phyloP scores from a whole-genome alignment of 2,113 vertebrate species.

The Barbus barbus region DNA sequence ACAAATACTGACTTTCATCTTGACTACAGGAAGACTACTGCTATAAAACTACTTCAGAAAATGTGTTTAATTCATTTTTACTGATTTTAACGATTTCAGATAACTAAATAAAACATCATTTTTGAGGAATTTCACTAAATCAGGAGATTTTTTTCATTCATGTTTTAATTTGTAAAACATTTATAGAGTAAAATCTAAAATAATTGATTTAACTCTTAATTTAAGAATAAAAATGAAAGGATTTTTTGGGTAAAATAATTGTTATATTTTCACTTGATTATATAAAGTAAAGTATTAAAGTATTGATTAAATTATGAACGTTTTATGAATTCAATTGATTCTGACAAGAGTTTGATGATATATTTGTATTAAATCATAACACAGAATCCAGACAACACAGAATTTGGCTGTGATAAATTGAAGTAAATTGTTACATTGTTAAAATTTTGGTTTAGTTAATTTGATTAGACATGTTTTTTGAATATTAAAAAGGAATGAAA shows the following conservation, averaged over 20 bases:
- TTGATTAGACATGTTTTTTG: background rate
- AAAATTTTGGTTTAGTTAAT: background rate
- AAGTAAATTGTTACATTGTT: too few species aligned
- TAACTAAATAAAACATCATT: background rate
- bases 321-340: background rate
- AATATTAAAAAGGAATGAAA: too few species aligned
- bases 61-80: background rate
- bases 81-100: background rate
- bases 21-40: background rate
- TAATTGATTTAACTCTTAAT: too few species aligned
- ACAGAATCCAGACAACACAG: background rate
- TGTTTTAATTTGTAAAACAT: too few species aligned
- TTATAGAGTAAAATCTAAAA: too few species aligned
- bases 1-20: background rate
- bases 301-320: too few species aligned
- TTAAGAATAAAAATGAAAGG: too few species aligned
- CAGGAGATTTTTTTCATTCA: too few species aligned
- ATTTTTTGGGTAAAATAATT: background rate
- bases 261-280: background rate
- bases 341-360: background rate
- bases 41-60: background rate
- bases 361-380: background rate
- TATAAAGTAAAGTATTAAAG: background rate
- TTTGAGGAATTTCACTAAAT: background rate
- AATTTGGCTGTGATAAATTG: too few species aligned